Evolutionary conservation across 1,140 invertebrate genomes (phyloP).

Genomic region (Cotesia glomerata): DNA sequence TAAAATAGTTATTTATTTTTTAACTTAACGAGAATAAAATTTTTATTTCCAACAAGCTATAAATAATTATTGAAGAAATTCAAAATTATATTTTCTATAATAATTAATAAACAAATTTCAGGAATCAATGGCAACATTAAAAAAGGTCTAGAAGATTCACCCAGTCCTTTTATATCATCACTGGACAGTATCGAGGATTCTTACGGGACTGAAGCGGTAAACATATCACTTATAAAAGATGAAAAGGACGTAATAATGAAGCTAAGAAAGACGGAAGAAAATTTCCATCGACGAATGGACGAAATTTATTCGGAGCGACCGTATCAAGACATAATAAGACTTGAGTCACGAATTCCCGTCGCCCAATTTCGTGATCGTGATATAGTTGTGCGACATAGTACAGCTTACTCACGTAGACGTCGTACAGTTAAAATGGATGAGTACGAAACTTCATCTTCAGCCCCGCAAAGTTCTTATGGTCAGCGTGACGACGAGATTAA

Average conservation of each 20-base stretch:
- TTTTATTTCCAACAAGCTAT: too few species aligned
- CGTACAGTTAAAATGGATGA: slow-evolving; percentile 32
- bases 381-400: slow-evolving; percentile 39
- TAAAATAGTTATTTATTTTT: too few species aligned
- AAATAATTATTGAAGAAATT: too few species aligned
- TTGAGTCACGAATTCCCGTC: slow-evolving; percentile 47
- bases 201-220: slow-evolving; percentile 1
- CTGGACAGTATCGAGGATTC: slow-evolving; percentile 17
- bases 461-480: slow-evolving; percentile 17
- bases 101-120: background rate
- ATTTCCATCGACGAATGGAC: slow-evolving; percentile 35
- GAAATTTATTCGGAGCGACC: slow-evolving; percentile 32
- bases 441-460: slow-evolving; percentile 10
- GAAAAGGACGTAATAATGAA: slow-evolving; percentile 36
- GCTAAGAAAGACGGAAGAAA: slow-evolving; percentile 34
- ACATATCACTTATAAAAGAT: slow-evolving; percentile 19
- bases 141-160: slow-evolving; percentile 8
- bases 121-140: slow-evolving; percentile 4
- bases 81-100: background rate
- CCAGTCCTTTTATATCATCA: slow-evolving; percentile 8
- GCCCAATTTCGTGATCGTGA: slow-evolving; percentile 36
- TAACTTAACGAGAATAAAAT: too few species aligned
- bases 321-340: slow-evolving; percentile 6
- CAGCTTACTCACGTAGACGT: slow-evolving; percentile 39
- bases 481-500: background rate